Conservation (phyloP, 2,888 invertebrate genomes). For the Phasia obesa region DNA sequence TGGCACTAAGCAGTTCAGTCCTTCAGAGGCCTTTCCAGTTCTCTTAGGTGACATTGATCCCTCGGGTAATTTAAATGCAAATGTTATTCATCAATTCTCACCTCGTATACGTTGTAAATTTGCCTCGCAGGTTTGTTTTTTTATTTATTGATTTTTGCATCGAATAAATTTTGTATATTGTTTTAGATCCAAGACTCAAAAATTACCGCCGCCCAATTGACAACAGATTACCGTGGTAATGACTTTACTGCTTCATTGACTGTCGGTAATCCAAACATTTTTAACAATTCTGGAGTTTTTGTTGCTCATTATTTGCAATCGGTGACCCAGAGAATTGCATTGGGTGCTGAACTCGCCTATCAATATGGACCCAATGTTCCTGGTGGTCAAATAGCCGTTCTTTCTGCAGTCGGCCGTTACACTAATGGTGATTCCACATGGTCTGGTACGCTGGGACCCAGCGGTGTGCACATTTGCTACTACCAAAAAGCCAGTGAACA, state of each 20-base stretch:
- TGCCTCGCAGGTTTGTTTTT: constrained; percentile 90
- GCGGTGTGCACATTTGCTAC: constrained; percentile 94
- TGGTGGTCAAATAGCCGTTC: constrained; percentile 93
- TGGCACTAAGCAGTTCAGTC: constrained; percentile 94
- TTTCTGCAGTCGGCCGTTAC: constrained; percentile 91
- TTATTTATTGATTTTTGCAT: too few relatives aligned
- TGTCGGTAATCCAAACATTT: constrained; percentile 94
- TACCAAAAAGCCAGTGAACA: constrained; percentile 97
- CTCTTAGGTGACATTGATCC: constrained; percentile 98
- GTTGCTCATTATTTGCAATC: constrained; percentile 94
- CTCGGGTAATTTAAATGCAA: constrained; percentile 97
- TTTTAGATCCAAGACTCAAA: constrained; percentile 91
- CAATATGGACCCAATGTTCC: constrained; percentile 95
- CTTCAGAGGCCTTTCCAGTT: constrained; percentile 96
- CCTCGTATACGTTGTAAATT: constrained; percentile 91
- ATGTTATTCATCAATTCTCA: constrained; percentile 95
- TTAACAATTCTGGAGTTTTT: constrained; percentile 92
- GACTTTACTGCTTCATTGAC: constrained; percentile 94
- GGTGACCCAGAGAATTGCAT: constrained; percentile 90
- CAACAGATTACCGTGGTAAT: constrained; percentile 93
- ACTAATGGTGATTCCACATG: constrained; percentile 85
- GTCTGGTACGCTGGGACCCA: constrained; percentile 89
- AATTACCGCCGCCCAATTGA: constrained; percentile 93
- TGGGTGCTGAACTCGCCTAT: constrained; percentile 96
- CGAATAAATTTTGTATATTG: constrained; percentile 28